These are phyloP conservation scores for Delichon dasypus DNA, from an alignment of 2,797 vertebrate genomes.

Conservation along the genomic window DNA sequence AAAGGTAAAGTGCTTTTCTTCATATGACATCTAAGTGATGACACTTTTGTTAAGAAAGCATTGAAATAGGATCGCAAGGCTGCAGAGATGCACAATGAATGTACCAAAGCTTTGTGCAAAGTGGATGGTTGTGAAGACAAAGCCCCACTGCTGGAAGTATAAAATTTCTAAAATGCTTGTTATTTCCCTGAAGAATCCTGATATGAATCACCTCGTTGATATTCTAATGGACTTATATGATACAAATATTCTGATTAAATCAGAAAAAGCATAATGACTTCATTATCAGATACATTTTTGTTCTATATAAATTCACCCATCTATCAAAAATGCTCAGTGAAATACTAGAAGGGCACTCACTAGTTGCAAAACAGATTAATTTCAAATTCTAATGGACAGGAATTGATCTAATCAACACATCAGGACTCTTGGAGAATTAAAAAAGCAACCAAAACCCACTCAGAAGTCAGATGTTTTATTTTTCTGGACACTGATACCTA, in stretches of 20 bases:
- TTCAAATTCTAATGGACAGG: constrained; percentile 53
- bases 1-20: background rate
- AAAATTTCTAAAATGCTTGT: background rate
- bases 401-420: constrained; percentile 48
- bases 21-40: background rate
- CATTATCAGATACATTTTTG: constrained; percentile 39
- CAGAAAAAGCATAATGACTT: constrained; percentile 42
- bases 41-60: background rate
- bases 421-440: background rate
- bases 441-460: background rate
- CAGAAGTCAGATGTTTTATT: background rate
- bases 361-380: constrained; percentile 47
- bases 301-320: constrained; percentile 39
- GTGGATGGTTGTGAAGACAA: background rate
- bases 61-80: background rate
- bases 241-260: constrained; percentile 52
- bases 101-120: background rate
- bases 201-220: background rate
- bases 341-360: background rate
- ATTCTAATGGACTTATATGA: constrained; percentile 32
- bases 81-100: background rate
- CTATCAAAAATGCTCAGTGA: constrained; percentile 44
- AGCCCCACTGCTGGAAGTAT: background rate
- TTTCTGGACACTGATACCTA: background rate
- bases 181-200: background rate